Evolutionary conservation across 2,888 invertebrate genomes (phyloP), one percentile per base, ranked within the genome.

Genomic region (Lottia gigantea): DNA sequence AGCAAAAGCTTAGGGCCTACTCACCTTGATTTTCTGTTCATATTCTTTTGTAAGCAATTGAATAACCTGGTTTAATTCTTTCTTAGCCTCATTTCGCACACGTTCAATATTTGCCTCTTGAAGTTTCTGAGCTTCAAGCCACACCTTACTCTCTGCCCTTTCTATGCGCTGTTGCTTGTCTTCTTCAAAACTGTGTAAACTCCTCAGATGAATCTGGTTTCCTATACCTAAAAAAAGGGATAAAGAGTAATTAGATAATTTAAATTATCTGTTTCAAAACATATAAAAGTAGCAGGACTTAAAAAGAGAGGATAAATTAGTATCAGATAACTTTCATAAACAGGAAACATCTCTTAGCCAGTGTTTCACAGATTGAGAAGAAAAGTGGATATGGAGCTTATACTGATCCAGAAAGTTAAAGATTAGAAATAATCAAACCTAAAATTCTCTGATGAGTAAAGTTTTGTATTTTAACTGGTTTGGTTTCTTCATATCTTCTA

Each of bases 401-500:
- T 40, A 40, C 11, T 8, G 40, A 40, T 4, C 7, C 7, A 40
- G 40, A 8, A 11, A 40, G 7, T 40, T 11, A 40, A 40, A 40
- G 40, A 8, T 31, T 40, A 40, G n/a, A 40, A 40, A 25, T 46
- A 66, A 6, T 19, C 75, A 70, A 73, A 85, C 86, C 83, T 69
- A 85, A 71, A 25, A 86, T 86, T 74, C 77, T 82, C 45, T 77
- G 76, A 68, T 86, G 86, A 23, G 85, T 83, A 70, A 81, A 81
- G 63, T 82, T 82, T 71, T 84, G 84, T 26, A 84, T 80, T 23
- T 78, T 65, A 55, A 82, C 83, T 25, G 85, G 84, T 69, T 78
- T 79, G 19, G 85, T 85, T 71, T 86, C 85, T 72, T 86, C 85
- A 74, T 86, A 86, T 64, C 86, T 71, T 26, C 78, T 74, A 7